phyloP scores from a whole-genome alignment of 2,797 vertebrate species.

The Channallabes apus region DNA sequence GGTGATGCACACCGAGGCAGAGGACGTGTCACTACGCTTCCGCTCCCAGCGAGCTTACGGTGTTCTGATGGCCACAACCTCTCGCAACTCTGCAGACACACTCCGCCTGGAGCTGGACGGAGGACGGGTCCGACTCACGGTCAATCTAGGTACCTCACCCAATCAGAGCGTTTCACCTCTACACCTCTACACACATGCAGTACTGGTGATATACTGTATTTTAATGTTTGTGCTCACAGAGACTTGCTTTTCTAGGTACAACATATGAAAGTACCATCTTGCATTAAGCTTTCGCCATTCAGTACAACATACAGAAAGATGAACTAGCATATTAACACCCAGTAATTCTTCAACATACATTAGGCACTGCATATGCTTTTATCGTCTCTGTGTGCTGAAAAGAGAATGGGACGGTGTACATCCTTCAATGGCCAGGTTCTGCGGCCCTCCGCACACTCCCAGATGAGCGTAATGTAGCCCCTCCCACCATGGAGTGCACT shows the following conservation, averaged over 20 bases:
- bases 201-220: background rate
- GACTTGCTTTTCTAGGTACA: background rate
- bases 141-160: slow-evolving; percentile 90
- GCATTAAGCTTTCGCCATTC: background rate
- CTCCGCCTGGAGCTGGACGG: slow-evolving; percentile 94
- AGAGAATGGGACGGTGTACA: slow-evolving; percentile 78
- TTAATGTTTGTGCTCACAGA: background rate
- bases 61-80: slow-evolving; percentile 97
- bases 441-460: slow-evolving; percentile 95
- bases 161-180: slow-evolving; percentile 18
- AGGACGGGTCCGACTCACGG: slow-evolving; percentile 95
- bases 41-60: slow-evolving; percentile 95
- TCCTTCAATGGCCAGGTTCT: slow-evolving; percentile 95
- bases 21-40: slow-evolving; percentile 95
- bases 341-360: slow-evolving; percentile 13
- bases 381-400: slow-evolving; percentile 61
- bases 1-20: slow-evolving; percentile 97
- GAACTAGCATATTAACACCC: background rate
- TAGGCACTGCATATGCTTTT: slow-evolving; percentile 37
- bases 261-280: background rate
- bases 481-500: slow-evolving; percentile 75
- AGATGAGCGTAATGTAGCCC: slow-evolving; percentile 80
- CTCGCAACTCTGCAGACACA: slow-evolving; percentile 94
- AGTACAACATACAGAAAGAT: background rate
- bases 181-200: background rate